phyloP scores from a whole-genome alignment of 2,113 vertebrate species.

The Microcebus lehilahytsara region DNA sequence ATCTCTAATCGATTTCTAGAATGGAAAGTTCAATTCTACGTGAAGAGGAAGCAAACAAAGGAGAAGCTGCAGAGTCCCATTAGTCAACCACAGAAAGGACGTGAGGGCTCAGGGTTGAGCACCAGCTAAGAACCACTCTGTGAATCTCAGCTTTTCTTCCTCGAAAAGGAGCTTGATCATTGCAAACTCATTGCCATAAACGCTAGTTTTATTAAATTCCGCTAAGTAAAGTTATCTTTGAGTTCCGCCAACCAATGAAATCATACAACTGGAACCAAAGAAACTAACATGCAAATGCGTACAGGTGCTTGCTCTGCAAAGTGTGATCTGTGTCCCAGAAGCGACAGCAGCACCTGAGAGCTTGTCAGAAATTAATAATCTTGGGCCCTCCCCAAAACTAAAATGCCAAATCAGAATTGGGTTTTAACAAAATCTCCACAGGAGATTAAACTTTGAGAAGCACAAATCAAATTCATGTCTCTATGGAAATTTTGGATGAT shows the following conservation, averaged over 20 bases:
- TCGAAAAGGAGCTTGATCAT: background rate
- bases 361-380: background rate
- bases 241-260: background rate
- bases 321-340: background rate
- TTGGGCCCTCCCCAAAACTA: background rate
- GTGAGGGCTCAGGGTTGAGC: background rate
- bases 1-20: slow-evolving; percentile 1
- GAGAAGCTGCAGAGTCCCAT: background rate
- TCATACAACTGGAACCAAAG: background rate
- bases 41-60: background rate
- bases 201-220: slow-evolving; percentile 22
- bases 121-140: background rate
- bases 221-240: slow-evolving; percentile 29
- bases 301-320: background rate
- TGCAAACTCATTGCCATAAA: background rate
- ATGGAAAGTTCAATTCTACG: background rate
- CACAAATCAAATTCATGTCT: background rate
- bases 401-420: background rate
- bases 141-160: background rate
- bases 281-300: background rate
- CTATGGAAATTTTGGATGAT: background rate
- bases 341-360: background rate
- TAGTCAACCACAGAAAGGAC: background rate
- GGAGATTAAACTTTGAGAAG: background rate
- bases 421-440: background rate